Percentiles rank a stretch among this genome's conserved stretches.
These are phyloP conservation scores for Zonitis immaculata DNA, from an alignment of 2,888 invertebrate genomes.

Conservation along the genomic window DNA sequence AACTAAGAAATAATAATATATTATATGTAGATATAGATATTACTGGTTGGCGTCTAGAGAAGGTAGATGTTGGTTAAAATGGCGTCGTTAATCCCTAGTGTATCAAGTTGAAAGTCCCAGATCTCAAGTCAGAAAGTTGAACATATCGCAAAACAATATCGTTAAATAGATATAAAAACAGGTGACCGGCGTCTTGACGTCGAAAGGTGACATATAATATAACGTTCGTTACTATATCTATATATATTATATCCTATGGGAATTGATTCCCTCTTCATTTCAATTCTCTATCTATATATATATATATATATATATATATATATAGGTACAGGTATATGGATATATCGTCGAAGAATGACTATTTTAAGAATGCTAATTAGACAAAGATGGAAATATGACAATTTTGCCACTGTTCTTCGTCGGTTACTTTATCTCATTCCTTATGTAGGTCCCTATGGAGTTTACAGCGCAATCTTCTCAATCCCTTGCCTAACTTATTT, in stretches of 20 bases:
- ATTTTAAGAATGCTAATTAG: constrained; percentile 41
- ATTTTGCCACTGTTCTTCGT: constrained; percentile 39
- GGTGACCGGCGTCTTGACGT: constrained; percentile 23
- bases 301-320: too few relatives aligned
- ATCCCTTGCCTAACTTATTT: constrained; percentile 39
- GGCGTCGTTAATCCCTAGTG: background rate
- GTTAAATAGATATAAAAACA: constrained; percentile 30
- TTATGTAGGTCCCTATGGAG: constrained; percentile 40
- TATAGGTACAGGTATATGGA: too few relatives aligned
- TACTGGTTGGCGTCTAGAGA: background rate
- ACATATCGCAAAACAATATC: constrained; percentile 28
- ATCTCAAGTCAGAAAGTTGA: constrained; percentile 24
- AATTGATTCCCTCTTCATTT: constrained; percentile 26
- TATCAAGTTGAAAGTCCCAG: constrained; percentile 27
- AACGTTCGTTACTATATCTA: constrained; percentile 11
- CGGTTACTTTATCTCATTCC: constrained; percentile 43
- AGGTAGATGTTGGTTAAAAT: background rate
- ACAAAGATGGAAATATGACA: constrained; percentile 43
- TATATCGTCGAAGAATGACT: too few relatives aligned
- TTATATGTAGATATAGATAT: background rate
- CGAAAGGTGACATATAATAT: constrained; percentile 31
- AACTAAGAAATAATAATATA: background rate
- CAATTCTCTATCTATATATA: too few relatives aligned
- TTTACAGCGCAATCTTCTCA: constrained; percentile 41
- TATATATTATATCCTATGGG: constrained; percentile 18